A percentile compares a stretch with the other conserved stretches of the same genome.
Evolutionary conservation across 2,888 invertebrate genomes (phyloP).

Genomic region (Lymantria monacha): DNA sequence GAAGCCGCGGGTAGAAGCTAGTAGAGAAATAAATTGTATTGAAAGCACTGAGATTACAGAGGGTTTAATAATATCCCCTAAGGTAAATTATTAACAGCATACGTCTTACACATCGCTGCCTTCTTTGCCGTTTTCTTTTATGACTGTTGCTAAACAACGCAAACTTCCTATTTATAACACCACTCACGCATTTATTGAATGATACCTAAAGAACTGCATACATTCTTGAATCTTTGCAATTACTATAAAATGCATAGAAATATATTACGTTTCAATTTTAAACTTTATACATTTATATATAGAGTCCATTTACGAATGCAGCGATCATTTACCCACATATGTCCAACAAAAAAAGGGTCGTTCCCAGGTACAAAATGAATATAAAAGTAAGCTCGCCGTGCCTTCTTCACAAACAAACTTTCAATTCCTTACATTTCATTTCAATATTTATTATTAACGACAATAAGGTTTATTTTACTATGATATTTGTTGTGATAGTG

Average conservation of each 20-base stretch:
- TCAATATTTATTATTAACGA: slow-evolving; percentile 2
- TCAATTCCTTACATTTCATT: slow-evolving; percentile 3
- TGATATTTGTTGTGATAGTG: slow-evolving; percentile 23
- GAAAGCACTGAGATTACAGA: too few relatives aligned
- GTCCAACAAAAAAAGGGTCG: slow-evolving; percentile 64
- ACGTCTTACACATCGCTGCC: too few relatives aligned
- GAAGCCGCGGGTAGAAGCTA: too few relatives aligned
- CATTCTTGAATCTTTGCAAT: slow-evolving; percentile 33
- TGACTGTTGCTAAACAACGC: too few relatives aligned
- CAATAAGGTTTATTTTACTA: slow-evolving; percentile 40
- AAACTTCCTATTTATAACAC: too few relatives aligned
- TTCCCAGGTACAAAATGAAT: slow-evolving; percentile 73
- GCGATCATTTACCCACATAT: slow-evolving; percentile 38
- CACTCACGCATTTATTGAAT: slow-evolving; percentile 33
- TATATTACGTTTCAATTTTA: slow-evolving; percentile 18
- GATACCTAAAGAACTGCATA: slow-evolving; percentile 44
- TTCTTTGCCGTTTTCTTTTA: too few relatives aligned
- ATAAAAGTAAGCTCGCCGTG: slow-evolving; percentile 67
- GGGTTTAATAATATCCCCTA: too few relatives aligned
- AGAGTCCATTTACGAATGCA: slow-evolving; percentile 20
- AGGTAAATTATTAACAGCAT: too few relatives aligned
- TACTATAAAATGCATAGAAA: slow-evolving; percentile 7
- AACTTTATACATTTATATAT: slow-evolving; percentile 29
- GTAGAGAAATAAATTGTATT: too few relatives aligned
- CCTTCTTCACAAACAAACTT: slow-evolving; percentile 33